phyloP scores from a whole-genome alignment of 2,888 invertebrate species.

The Stenolophus ochropezus region DNA sequence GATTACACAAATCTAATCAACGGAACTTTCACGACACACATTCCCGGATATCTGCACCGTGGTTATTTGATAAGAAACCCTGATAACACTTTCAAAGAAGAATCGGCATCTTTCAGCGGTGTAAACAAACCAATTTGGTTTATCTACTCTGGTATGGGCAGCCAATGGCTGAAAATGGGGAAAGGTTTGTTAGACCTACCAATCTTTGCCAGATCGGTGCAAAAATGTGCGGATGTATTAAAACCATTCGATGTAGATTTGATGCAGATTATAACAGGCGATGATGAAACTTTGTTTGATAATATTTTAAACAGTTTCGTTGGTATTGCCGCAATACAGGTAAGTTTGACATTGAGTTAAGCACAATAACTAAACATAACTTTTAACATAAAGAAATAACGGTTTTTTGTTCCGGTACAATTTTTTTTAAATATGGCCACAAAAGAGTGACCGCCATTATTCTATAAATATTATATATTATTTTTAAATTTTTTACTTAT shows the following conservation, averaged over 20 bases:
- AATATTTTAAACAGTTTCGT: slow-evolving; percentile 83
- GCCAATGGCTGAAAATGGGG: slow-evolving; percentile 84
- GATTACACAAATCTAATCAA: slow-evolving; percentile 75
- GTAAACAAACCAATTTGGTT: slow-evolving; percentile 78
- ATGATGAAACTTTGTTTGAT: slow-evolving; percentile 77
- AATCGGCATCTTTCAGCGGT: slow-evolving; percentile 69
- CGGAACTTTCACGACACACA: slow-evolving; percentile 73
- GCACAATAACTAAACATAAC: too few species aligned
- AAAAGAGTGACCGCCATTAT: too few species aligned
- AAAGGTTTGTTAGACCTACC: slow-evolving; percentile 80
- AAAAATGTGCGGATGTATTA: slow-evolving; percentile 77
- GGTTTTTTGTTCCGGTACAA: too few species aligned
- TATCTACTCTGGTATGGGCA: slow-evolving; percentile 85
- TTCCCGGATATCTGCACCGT: slow-evolving; percentile 78
- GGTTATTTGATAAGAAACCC: slow-evolving; percentile 75
- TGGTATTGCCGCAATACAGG: slow-evolving; percentile 81
- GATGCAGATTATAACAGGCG: slow-evolving; percentile 76
- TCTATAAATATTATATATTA: too few species aligned
- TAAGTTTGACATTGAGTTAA: slow-evolving; percentile 65
- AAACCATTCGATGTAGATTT: slow-evolving; percentile 79
- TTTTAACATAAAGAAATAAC: too few species aligned
- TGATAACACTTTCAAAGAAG: slow-evolving; percentile 65
- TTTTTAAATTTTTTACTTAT: too few species aligned
- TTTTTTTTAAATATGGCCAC: too few species aligned
- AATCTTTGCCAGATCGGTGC: slow-evolving; percentile 79